Evolutionary conservation across 2,113 vertebrate species (phyloP).

Genomic region (Gadus chalcogrammus): DNA sequence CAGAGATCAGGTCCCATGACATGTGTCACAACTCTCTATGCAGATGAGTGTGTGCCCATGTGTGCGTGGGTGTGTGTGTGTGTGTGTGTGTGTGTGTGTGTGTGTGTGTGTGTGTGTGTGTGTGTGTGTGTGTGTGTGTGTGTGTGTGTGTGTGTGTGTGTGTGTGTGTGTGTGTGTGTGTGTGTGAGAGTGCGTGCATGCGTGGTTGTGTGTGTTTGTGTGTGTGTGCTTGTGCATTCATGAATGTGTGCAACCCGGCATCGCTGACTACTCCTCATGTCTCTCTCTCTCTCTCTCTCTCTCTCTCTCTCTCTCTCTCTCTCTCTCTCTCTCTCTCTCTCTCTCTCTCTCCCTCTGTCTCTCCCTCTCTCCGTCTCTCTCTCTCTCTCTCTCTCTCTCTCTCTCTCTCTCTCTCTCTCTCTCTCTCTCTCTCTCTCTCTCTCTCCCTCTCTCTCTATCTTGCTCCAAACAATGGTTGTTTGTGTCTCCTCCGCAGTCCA

Average conservation of each 20-base stretch:
- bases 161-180: not conserved
- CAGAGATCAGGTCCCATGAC: no score
- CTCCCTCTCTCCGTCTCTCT: conserved; percentile 49
- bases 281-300: conserved; percentile 51
- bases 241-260: conserved; percentile 1
- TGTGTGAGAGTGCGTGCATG: not conserved
- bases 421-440: no score
- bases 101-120: not conserved
- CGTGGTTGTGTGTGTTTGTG: not conserved
- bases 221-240: not conserved
- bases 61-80: no score
- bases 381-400: conserved; percentile 12
- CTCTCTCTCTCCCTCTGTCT: conserved; percentile 34
- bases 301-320: conserved; percentile 17
- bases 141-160: no score
- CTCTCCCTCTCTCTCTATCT: conserved; percentile 39
- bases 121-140: no score
- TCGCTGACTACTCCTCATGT: conserved; percentile 55
- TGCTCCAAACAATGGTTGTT: conserved; percentile 63
- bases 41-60: no score
- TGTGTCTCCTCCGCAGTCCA: conserved; percentile 66
- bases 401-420: not conserved
- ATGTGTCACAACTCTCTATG: no score
- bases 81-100: not conserved
- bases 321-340: conserved; percentile 9